Evolutionary conservation across 1,140 invertebrate species (phyloP).

Genomic region (Acarapis woodi): DNA sequence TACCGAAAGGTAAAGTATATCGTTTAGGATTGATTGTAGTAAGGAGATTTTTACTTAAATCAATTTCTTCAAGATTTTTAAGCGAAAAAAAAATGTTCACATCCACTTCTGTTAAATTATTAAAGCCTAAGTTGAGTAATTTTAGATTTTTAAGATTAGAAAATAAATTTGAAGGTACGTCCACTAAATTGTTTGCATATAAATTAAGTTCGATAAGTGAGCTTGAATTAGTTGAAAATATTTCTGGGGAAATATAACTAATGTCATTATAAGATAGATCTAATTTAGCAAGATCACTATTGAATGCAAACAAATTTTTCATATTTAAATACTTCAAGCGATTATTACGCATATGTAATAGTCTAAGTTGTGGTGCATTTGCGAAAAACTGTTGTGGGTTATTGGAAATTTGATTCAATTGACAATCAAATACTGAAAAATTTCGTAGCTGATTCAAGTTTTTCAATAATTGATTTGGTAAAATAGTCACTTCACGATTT

Average conservation of each 20-base stretch:
- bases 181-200: conserved; percentile 4
- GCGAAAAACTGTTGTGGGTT: conserved; percentile 8
- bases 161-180: conserved; percentile 5
- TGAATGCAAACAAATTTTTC: conserved; percentile 3
- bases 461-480: conserved; percentile 10
- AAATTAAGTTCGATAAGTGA: conserved; percentile 6
- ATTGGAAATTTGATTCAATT: conserved; percentile 7
- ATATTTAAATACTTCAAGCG: conserved; percentile 8
- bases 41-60: conserved; percentile 11
- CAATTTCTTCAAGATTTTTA: conserved; percentile 8
- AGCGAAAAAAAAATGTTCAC: conserved; percentile 7
- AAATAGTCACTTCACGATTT: conserved; percentile 9
- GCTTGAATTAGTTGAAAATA: conserved; percentile 6
- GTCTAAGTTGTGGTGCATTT: conserved; percentile 9
- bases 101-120: conserved; percentile 3
- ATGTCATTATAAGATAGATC: conserved; percentile 10
- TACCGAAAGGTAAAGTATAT: conserved; percentile 8
- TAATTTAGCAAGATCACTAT: conserved; percentile 6
- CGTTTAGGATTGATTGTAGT: conserved; percentile 5
- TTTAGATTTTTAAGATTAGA: conserved; percentile 4
- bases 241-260: background rate
- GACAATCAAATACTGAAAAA: conserved; percentile 9
- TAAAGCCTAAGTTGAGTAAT: conserved; percentile 4
- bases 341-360: conserved; percentile 10
- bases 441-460: conserved; percentile 9